These are phyloP conservation scores for Psammodynastes pulverulentus DNA, from an alignment of 2,113 vertebrate genomes.

Conservation along the genomic window DNA sequence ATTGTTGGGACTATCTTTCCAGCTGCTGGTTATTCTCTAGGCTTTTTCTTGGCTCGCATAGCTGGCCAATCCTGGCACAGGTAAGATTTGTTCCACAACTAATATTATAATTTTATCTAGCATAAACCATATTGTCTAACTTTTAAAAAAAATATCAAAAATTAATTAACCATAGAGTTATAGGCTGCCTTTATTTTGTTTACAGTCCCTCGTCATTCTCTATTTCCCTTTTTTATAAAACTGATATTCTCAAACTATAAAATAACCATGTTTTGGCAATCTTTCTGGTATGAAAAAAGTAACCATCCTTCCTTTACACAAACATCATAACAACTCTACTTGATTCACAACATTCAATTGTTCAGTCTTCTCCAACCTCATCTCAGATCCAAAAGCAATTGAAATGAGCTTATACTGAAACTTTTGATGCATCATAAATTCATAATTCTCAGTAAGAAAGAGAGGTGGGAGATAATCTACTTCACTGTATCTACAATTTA, in stretches of 20 bases:
- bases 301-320: background rate
- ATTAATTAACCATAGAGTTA: background rate
- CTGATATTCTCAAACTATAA: background rate
- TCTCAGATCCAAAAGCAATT: background rate
- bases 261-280: background rate
- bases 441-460: background rate
- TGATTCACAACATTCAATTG: background rate
- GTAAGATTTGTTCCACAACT: constrained; percentile 62
- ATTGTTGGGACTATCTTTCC: constrained; percentile 90
- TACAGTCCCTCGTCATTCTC: background rate
- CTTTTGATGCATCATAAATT: background rate
- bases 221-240: background rate
- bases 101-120: background rate
- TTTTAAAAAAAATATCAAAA: background rate
- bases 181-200: background rate
- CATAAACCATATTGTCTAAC: background rate
- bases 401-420: background rate
- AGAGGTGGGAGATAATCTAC: background rate
- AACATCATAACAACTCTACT: background rate
- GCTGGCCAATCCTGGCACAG: constrained; percentile 87
- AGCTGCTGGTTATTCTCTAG: constrained; percentile 79
- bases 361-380: background rate
- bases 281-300: background rate
- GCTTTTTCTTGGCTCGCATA: constrained; percentile 82
- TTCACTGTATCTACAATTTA: background rate